Conservation (phyloP, 1,140 invertebrate species). For the Polyergus mexicanus region DNA sequence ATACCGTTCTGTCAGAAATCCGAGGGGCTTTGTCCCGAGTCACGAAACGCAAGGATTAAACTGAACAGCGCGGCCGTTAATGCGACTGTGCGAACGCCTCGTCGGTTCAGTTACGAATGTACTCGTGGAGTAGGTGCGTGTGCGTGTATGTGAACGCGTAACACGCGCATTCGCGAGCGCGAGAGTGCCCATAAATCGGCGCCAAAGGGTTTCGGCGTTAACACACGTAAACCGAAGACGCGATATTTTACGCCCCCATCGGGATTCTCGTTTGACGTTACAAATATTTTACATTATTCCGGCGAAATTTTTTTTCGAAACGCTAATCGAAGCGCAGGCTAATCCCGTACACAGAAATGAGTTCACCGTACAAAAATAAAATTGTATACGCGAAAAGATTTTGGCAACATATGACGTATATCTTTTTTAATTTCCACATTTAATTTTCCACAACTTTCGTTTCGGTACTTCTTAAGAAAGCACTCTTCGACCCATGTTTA, state of each 20-base stretch:
- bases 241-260: slow-evolving; percentile 47
- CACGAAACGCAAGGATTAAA: slow-evolving; percentile 86
- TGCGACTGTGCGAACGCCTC: slow-evolving; percentile 77
- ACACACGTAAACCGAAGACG: slow-evolving; percentile 40
- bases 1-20: slow-evolving; percentile 86
- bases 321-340: slow-evolving; percentile 39
- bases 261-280: slow-evolving; percentile 9
- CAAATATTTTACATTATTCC: slow-evolving; percentile 58
- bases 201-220: slow-evolving; percentile 48
- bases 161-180: slow-evolving; percentile 50
- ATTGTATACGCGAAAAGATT: slow-evolving; percentile 12
- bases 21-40: slow-evolving; percentile 86
- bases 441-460: too few relatives aligned
- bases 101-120: slow-evolving; percentile 26
- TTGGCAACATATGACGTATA: slow-evolving; percentile 4
- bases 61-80: slow-evolving; percentile 81
- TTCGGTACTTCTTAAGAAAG: too few relatives aligned
- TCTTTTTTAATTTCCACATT: too few relatives aligned
- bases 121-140: slow-evolving; percentile 15
- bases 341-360: slow-evolving; percentile 49
- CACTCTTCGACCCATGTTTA: too few relatives aligned
- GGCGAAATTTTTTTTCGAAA: slow-evolving; percentile 45
- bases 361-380: slow-evolving; percentile 53
- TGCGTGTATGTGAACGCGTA: slow-evolving; percentile 34
- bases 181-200: slow-evolving; percentile 64